Conservation (phyloP, 2,888 invertebrate genomes). For the Nasonovia ribisnigri region DNA sequence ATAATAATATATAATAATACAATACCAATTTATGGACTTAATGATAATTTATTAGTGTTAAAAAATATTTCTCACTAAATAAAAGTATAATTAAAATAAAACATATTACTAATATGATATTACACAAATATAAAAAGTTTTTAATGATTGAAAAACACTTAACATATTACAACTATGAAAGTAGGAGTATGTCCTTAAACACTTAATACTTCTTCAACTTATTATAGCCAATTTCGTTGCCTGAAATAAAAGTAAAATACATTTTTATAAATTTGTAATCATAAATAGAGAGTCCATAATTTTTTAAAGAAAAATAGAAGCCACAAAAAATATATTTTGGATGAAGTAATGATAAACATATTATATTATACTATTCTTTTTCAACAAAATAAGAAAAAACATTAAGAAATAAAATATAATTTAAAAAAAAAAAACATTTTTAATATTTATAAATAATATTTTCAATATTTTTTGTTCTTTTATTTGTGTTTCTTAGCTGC, state of each 20-base stretch:
- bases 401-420: background rate
- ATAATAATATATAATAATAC: background rate
- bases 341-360: background rate
- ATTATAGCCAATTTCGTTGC: constrained; percentile 63
- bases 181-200: background rate
- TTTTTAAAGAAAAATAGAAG: background rate
- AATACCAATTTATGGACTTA: background rate
- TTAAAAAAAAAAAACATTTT: background rate
- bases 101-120: background rate
- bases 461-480: background rate
- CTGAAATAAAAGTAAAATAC: constrained; percentile 38
- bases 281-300: background rate
- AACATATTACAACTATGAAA: background rate
- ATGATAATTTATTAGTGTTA: background rate
- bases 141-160: background rate
- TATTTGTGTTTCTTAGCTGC: background rate
- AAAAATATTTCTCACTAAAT: constrained; percentile 14
- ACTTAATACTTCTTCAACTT: constrained; percentile 30
- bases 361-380: background rate
- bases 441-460: background rate
- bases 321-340: background rate
- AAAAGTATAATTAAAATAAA: constrained; percentile 18
- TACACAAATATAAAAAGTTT: background rate
- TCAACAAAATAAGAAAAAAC: background rate
- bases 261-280: background rate